Evolutionary conservation across 30 jellyfish, hydroid and myxozoan species (phyloP).

Genomic region (Pelagia noctiluca): DNA sequence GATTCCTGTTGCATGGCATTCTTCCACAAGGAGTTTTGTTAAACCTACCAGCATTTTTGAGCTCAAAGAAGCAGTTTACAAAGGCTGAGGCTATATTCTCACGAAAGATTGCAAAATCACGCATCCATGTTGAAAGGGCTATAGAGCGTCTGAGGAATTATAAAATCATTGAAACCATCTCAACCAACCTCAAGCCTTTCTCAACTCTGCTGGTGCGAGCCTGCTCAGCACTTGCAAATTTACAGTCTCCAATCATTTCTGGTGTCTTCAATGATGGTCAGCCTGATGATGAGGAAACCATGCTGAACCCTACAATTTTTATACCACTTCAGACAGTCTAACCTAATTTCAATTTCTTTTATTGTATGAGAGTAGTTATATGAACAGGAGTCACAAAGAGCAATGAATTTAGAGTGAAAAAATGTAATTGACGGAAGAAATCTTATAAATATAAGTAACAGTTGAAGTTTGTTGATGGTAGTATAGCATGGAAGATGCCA

Average conservation of each 20-base stretch:
- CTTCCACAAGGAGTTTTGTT: conserved; percentile 37
- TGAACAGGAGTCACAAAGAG: too few relatives aligned
- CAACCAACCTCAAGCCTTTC: conserved; percentile 37
- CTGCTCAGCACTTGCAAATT: conserved; percentile 43
- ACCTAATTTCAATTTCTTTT: too few relatives aligned
- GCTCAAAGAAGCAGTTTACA: conserved; percentile 17
- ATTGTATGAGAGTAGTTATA: too few relatives aligned
- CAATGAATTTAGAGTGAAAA: too few relatives aligned
- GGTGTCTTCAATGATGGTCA: conserved; percentile 20
- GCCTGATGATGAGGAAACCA: background rate
- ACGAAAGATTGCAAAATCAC: conserved; percentile 25
- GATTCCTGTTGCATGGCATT: conserved; percentile 37
- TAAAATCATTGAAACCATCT: conserved; percentile 16
- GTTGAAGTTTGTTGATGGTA: too few relatives aligned
- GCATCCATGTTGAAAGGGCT: conserved; percentile 62
- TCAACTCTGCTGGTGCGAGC: conserved; percentile 23
- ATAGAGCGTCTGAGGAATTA: conserved; percentile 44
- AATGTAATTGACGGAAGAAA: too few relatives aligned
- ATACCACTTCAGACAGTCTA: background rate
- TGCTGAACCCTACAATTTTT: background rate
- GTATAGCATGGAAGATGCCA: too few relatives aligned
- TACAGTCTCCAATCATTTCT: conserved; percentile 40
- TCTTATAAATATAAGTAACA: too few relatives aligned
- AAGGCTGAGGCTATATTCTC: conserved; percentile 41
- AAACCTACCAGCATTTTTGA: conserved; percentile 54